Evolutionary conservation across 2,888 invertebrate species (phyloP).

Genomic region (Clostera curtula): DNA sequence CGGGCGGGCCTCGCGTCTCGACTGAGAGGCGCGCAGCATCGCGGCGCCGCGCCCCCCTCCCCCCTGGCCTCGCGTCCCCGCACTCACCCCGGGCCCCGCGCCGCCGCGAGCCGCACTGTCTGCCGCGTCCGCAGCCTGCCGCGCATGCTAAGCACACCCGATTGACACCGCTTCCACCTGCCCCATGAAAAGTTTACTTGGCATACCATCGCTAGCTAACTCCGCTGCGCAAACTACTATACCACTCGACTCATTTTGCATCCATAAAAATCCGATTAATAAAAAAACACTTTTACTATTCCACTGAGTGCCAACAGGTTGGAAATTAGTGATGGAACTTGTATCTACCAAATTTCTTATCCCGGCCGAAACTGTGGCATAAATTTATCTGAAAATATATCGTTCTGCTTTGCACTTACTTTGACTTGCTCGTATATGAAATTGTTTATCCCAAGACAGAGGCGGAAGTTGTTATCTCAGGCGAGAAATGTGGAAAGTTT

Average conservation of each 20-base stretch:
- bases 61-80: conserved; percentile 32
- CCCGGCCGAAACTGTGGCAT: too few relatives aligned
- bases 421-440: too few relatives aligned
- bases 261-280: too few relatives aligned
- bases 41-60: conserved; percentile 75
- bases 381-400: too few relatives aligned
- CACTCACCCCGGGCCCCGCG: conserved; percentile 50
- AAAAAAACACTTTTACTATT: not conserved
- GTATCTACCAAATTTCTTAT: not conserved
- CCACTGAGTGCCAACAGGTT: not conserved
- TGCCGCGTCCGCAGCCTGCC: conserved; percentile 60
- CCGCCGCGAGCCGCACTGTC: conserved; percentile 51
- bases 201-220: conserved; percentile 6
- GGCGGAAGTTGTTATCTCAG: too few relatives aligned
- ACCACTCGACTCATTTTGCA: too few relatives aligned
- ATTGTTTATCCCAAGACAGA: too few relatives aligned
- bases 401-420: too few relatives aligned
- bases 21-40: conserved; percentile 80
- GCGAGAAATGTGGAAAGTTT: too few relatives aligned
- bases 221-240: conserved; percentile 1
- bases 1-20: conserved; percentile 77
- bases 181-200: conserved; percentile 12
- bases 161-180: conserved; percentile 12
- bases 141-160: conserved; percentile 18
- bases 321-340: not conserved